Evolutionary conservation across 2,113 vertebrate genomes (phyloP), one percentile per base, ranked within the genome.

Genomic region (Ptilonorhynchus violaceus): DNA sequence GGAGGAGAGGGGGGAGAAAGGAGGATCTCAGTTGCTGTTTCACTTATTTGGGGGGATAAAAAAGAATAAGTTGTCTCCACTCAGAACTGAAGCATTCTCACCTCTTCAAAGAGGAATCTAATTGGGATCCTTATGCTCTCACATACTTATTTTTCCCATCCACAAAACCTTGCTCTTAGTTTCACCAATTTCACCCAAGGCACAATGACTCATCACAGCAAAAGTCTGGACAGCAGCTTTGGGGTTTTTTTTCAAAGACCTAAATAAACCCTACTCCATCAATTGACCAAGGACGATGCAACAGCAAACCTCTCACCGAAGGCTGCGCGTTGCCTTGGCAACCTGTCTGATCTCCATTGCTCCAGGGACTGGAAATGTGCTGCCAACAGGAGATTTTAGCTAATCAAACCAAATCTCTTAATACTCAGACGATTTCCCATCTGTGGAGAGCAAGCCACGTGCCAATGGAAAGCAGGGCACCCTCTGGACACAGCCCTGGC

Each of bases 181-280:
- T 89, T 79, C 80, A 89, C 73, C 23, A 7, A 16, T 90, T 7
- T 96, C 86, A 96, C 96, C 76, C 76, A 89, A 96, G 86, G 93
- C 88, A 85, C 77, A 93, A 89, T 94, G 93, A 97, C 92, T 96
- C 95, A 96, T 80, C 86, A 93, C 53, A 96, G 77, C 96, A 92
- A 97, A 91, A 96, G 95, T 72, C 74, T 0, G 73, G 92, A 88
- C 88, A 95, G 79, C 72, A 96, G 91, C 56, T 94, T 95, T 62
- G 75, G n/a, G 16, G 16, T 68, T 60, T 67, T 88, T 88, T 79
- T 73, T 35, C 83, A 89, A 96, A 95, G 91, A 94, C 85, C 96
- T 97, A 94, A 95, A 96, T 96, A 96, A 97, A 97, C 92, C 92
- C 86, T 80, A 79, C 88, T 97, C 91, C 91, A 96, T 84, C 96